phyloP scores from a whole-genome alignment of 2,888 invertebrate species.

The Prosopocoilus inquinatus region DNA sequence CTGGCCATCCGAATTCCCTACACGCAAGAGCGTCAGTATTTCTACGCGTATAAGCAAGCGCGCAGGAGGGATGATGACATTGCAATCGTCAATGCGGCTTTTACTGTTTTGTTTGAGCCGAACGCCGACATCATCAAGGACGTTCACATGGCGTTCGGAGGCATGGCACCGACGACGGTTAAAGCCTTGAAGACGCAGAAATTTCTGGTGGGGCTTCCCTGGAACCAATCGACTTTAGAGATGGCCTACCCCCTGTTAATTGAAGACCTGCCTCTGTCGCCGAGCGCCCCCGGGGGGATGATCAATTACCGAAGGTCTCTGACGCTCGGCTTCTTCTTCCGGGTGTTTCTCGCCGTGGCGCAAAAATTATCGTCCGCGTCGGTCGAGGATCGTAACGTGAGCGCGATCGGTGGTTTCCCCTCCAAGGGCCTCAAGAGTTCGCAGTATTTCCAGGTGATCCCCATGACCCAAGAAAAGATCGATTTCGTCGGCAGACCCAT shows the following conservation, averaged over 20 bases:
- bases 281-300: constrained; percentile 70
- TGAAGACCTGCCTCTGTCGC: constrained; percentile 73
- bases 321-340: constrained; percentile 71
- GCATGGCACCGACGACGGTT: constrained; percentile 87
- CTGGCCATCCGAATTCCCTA: constrained; percentile 77
- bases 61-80: constrained; percentile 92
- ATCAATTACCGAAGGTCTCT: constrained; percentile 63
- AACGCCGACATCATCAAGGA: constrained; percentile 57
- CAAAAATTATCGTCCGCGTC: constrained; percentile 46
- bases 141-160: constrained; percentile 80
- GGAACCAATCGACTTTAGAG: constrained; percentile 48
- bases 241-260: constrained; percentile 61
- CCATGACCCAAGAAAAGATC: constrained; percentile 59
- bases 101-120: constrained; percentile 58
- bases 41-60: constrained; percentile 88
- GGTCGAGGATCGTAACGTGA: constrained; percentile 53
- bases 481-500: constrained; percentile 64
- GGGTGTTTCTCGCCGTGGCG: constrained; percentile 63
- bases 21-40: constrained; percentile 66
- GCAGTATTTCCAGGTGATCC: constrained; percentile 64
- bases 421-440: constrained; percentile 63
- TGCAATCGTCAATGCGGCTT: constrained; percentile 87
- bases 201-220: constrained; percentile 33
- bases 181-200: constrained; percentile 62
- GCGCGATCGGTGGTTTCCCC: constrained; percentile 60